phyloP scores from a whole-genome alignment of 2,113 vertebrate genomes.

The Bombycilla garrulus region DNA sequence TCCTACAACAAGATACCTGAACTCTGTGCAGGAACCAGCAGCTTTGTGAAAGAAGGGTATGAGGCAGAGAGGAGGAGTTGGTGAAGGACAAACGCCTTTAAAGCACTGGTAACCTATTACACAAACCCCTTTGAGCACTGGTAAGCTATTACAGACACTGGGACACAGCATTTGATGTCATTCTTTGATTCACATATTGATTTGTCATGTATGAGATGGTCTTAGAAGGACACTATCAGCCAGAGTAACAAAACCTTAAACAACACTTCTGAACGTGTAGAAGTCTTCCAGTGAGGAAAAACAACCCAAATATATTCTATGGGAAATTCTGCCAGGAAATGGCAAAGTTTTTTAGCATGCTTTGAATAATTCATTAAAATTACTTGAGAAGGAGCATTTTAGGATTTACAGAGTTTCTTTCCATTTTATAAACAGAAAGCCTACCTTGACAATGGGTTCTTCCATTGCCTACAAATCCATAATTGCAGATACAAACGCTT shows the following conservation, averaged over 20 bases:
- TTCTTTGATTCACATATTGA: background rate
- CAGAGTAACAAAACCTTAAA: background rate
- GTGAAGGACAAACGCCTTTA: background rate
- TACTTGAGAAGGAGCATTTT: background rate
- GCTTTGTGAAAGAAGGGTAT: background rate
- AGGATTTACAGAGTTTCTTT: background rate
- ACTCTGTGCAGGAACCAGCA: background rate
- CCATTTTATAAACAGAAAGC: background rate
- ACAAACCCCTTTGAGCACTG: background rate
- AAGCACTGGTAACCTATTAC: background rate
- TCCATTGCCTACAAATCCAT: conserved; percentile 92
- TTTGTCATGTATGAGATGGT: fast-evolving
- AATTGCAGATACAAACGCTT: conserved; percentile 89
- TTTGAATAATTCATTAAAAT: background rate
- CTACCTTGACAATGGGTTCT: conserved; percentile 85
- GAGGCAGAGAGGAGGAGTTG: background rate
- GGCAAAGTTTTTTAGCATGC: background rate
- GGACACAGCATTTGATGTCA: background rate
- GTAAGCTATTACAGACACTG: background rate
- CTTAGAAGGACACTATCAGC: background rate
- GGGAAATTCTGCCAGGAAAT: background rate
- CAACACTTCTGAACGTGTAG: background rate
- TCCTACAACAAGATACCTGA: background rate
- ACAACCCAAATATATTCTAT: background rate
- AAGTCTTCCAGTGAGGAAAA: background rate